Percentiles rank a stretch among this genome's conserved stretches.
phyloP scores from a whole-genome alignment of 2,888 invertebrate genomes.

The Microchrysa polita region DNA sequence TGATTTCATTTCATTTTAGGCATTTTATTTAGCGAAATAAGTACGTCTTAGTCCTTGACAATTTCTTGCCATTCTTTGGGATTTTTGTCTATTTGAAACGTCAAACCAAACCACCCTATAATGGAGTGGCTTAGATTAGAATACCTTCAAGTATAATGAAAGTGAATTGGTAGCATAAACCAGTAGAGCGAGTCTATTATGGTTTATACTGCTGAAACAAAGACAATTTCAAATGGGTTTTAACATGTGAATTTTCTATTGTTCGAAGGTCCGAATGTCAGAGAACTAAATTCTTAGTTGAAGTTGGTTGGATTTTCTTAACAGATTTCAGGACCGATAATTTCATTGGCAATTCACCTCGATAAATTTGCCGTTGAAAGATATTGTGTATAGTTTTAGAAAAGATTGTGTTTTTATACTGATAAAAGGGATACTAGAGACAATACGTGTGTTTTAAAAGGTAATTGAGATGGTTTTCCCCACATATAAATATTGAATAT shows the following conservation, averaged over 20 bases:
- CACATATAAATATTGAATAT: no score
- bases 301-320: conserved; percentile 41
- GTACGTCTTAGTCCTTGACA: conserved; percentile 48
- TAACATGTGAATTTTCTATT: conserved; percentile 41
- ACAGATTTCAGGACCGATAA: conserved; percentile 42
- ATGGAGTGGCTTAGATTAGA: conserved; percentile 50
- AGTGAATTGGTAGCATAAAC: conserved; percentile 44
- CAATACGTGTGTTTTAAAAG: no score
- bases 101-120: conserved; percentile 46
- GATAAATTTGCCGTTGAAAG: conserved; percentile 22
- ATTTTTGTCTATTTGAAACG: conserved; percentile 42
- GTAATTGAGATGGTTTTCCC: no score
- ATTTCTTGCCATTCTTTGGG: conserved; percentile 24
- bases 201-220: conserved; percentile 3
- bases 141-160: conserved; percentile 50
- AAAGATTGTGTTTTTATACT: no score
- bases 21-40: conserved; percentile 52
- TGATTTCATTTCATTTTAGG: conserved; percentile 51
- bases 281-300: conserved; percentile 6
- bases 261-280: background rate
- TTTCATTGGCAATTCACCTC: conserved; percentile 35
- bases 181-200: no score
- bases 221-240: conserved; percentile 33
- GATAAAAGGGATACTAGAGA: no score
- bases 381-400: no score